Conservation (phyloP, 1,140 invertebrate genomes). For the Anthonomus grandis region DNA sequence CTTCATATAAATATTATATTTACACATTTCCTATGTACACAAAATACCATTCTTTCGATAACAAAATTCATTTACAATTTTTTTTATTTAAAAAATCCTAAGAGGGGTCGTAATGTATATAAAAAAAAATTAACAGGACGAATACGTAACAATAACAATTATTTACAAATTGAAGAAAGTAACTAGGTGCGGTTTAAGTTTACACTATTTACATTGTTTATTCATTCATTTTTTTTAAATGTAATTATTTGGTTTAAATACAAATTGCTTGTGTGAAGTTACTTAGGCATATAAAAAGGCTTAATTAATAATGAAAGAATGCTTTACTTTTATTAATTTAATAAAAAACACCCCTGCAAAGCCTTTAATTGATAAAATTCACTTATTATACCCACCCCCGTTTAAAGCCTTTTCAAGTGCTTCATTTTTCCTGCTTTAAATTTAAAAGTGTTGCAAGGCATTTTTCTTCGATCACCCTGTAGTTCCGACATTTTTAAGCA, state of each 20-base stretch:
- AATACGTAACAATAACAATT: constrained; percentile 42
- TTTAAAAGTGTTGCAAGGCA: no score
- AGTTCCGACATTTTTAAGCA: no score
- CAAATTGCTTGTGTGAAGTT: no score
- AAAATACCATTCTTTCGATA: constrained; percentile 38
- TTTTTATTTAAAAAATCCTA: constrained; percentile 37
- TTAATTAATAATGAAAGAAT: no score
- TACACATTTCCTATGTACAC: constrained; percentile 45
- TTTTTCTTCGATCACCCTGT: no score
- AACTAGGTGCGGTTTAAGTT: not conserved
- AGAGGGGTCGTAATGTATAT: constrained; percentile 23
- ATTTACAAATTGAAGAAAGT: constrained; percentile 34
- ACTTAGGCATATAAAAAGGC: no score
- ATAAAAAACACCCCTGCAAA: not conserved
- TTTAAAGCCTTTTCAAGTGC: no score
- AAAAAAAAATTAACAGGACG: constrained; percentile 37
- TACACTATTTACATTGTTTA: no score
- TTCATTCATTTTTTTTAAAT: no score
- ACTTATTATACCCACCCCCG: no score
- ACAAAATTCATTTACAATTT: constrained; percentile 43
- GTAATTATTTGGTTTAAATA: no score
- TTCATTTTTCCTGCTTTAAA: no score
- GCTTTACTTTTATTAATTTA: not conserved
- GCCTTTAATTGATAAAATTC: not conserved
- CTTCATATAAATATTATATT: constrained; percentile 46